Evolutionary conservation across 2,888 invertebrate genomes (phyloP), one percentile per base, ranked within the genome.

Genomic region (Ferrisia virgata): DNA sequence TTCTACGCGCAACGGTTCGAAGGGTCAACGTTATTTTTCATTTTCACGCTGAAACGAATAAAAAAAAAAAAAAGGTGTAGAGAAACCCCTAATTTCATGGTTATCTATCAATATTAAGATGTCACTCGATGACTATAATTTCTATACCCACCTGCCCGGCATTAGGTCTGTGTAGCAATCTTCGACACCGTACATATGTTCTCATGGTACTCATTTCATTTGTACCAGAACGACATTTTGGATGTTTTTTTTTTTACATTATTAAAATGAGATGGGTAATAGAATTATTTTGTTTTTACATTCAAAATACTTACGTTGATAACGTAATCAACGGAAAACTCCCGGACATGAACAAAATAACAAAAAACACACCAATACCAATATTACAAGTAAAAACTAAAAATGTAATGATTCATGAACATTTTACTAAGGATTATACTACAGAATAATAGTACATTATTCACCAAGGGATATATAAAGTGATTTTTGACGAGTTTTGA

Each of bases 31-130:
- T n/a, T 76, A 28, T 64, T 15, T 64, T 31, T 15, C 64, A 28
- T 64, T 64, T 58, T 64, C 15, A 15, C 64, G 28, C 64, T 28
- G 28, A 15, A 64, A 31, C 64, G 64, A 64, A 64, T 28, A 13
- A 13, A 5, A 43, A 13, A 58, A n/a, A 22, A 2, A 6, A 53
- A 43, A 53, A 53, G 53, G 53, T 53, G 53, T 22, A 53, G 6
- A 72, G 31, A 76, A 76, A 36, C 72, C 36, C 36, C 11, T 76
- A 76, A 36, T 76, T 76, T 76, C 15, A 36, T 76, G 72, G 72
- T 36, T 33, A 76, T 76, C 36, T 9, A 36, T 36, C 36, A 76
- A 36, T 76, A 36, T 76, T 76, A 76, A 76, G 36, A 76, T 76
- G 72, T 76, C 72, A 76, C 72, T 76, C 18, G 72, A 53, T 53